Evolutionary conservation across 2,113 vertebrate genomes (phyloP).

Genomic region (Spermophilus dauricus): DNA sequence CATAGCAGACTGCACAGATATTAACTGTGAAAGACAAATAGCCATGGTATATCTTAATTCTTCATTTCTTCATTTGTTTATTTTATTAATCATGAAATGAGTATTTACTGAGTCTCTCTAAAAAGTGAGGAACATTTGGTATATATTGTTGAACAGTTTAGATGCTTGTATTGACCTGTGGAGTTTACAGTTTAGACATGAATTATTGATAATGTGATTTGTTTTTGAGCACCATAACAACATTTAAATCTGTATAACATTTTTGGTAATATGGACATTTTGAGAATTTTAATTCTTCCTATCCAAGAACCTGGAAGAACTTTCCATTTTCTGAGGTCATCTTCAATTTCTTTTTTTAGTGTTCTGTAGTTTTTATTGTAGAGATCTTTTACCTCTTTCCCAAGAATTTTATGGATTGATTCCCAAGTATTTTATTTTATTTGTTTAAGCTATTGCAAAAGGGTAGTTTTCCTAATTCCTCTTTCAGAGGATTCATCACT

Average conservation of each 20-base stretch:
- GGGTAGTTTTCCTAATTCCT: no score
- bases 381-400: no score
- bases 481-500: no score
- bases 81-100: neutral
- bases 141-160: neutral
- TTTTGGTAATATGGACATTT: no score
- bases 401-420: no score
- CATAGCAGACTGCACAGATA: neutral
- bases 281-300: no score
- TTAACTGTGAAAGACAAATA: neutral
- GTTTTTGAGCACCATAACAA: neutral
- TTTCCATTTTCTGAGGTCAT: no score
- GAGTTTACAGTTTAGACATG: neutral
- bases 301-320: no score
- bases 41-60: neutral
- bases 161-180: neutral
- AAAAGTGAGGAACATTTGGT: neutral
- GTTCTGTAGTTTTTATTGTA: no score
- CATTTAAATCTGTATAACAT: neutral
- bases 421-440: no score
- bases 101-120: neutral
- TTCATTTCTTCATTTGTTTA: neutral
- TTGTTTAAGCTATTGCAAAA: no score
- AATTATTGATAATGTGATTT: neutral
- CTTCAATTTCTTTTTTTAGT: no score